These are phyloP conservation scores for Drosophila pseudoananassae DNA, from an alignment of 1,140 invertebrate species.

Conservation along the genomic window DNA sequence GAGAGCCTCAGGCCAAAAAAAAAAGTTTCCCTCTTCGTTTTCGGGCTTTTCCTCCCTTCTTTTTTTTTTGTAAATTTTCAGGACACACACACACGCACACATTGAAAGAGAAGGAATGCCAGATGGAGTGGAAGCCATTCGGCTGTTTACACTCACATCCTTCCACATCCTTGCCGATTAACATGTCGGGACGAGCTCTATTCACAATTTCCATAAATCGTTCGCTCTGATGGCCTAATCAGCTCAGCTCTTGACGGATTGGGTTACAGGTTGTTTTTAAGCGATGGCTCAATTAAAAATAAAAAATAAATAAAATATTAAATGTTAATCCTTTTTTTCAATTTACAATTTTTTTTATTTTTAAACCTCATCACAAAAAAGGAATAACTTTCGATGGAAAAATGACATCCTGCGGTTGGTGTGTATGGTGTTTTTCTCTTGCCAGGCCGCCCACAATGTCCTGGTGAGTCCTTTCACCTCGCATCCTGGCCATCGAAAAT, in stretches of 20 bases:
- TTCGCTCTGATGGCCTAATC: background rate
- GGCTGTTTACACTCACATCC: slow-evolving; percentile 19
- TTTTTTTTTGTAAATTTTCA: slow-evolving; percentile 16
- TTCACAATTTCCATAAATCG: background rate
- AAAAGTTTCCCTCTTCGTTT: background rate
- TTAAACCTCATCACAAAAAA: no score
- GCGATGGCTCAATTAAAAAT: no score
- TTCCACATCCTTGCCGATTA: background rate
- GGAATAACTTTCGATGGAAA: no score
- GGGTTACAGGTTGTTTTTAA: no score
- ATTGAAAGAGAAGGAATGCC: background rate
- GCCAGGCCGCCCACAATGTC: no score
- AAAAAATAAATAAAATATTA: no score
- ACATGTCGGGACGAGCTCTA: background rate
- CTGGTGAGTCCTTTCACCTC: no score
- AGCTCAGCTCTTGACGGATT: background rate
- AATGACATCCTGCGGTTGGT: no score
- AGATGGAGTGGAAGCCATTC: slow-evolving; percentile 28
- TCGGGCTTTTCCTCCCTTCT: background rate
- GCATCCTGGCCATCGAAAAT: background rate
- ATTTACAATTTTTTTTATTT: no score
- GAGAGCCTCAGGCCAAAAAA: background rate
- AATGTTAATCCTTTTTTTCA: no score
- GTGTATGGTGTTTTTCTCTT: no score
- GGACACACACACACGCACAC: background rate